Conservation (phyloP, 2,113 vertebrate species). For the Brachionichthys hirsutus region DNA sequence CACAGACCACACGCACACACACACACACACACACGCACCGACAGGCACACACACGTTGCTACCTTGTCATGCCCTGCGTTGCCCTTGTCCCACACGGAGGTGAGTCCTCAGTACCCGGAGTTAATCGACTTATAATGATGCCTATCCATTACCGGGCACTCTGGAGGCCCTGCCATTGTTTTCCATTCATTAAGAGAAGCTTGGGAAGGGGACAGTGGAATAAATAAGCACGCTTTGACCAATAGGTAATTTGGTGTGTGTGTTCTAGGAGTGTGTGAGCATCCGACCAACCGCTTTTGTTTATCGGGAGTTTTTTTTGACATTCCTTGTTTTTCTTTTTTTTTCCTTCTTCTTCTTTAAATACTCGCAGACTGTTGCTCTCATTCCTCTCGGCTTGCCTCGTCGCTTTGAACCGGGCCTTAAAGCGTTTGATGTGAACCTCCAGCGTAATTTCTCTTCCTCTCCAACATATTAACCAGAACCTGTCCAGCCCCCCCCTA, state of each 20-base stretch:
- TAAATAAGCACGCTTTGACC: conserved; percentile 37
- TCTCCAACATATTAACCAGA: conserved; percentile 74
- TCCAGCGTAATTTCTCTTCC: conserved; percentile 64
- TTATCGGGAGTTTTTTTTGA: conserved; percentile 47
- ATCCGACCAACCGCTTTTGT: conserved; percentile 45
- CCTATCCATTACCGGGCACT: conserved; percentile 73
- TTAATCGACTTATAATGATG: conserved; percentile 77
- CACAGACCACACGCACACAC: conserved; percentile 60
- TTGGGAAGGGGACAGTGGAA: conserved; percentile 44
- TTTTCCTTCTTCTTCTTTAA: too few relatives aligned
- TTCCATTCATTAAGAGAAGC: conserved; percentile 73
- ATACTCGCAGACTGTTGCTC: neutral
- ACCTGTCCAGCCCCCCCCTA: conserved; percentile 46
- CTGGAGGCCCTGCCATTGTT: conserved; percentile 64
- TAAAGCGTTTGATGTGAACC: conserved; percentile 69
- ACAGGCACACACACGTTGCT: conserved; percentile 50
- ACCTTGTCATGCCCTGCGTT: conserved; percentile 28
- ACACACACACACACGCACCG: conserved; percentile 19
- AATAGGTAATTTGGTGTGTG: conserved; percentile 15
- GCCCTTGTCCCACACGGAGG: conserved; percentile 55
- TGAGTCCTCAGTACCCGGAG: conserved; percentile 59
- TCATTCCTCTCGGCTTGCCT: conserved; percentile 40
- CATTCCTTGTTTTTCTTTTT: conserved; percentile 2
- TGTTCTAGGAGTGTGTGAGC: conserved; percentile 14
- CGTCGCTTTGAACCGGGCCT: conserved; percentile 66